Base-by-base conservation (phyloP, 2,888 invertebrate species). In the Patella ulyssiponensis region DNA sequence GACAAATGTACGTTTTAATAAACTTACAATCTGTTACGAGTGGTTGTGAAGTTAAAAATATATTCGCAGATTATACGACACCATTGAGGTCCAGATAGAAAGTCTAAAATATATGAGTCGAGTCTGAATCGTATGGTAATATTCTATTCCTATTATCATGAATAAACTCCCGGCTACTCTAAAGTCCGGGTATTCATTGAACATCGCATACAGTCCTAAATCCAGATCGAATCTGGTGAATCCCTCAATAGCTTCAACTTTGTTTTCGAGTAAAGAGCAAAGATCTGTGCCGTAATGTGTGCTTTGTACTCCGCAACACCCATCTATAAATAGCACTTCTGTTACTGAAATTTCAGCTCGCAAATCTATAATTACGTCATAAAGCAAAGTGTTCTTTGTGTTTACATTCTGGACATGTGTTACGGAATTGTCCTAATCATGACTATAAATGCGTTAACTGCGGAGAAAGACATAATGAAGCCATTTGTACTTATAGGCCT, bases 301-400 rank as follows among this genome's bases (percentile, higher is more conserved):
- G 23, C 20, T 64, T 64, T 64, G 64, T 23, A 20, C 7, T 9
- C 58, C 12, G 20, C 58, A 9, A 17, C 58, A 58, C 20, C 20
- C 20, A 58, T 14, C 15, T n/a, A n/a, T 58, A n/a, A 58, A 58
- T 20, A n/a, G 58, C 11, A 17, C 1, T n/a, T n/a, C 58, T 20
- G 20, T 64, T 20, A 64, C 20, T 9, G 64, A 64, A 12, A 23
- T 64, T n/a, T 64, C 64, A 11, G 64, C 20, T 20, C 64, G 20
- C 23, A 64, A 64, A 64, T 64, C 64, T n/a, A 64, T 64, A n/a
- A 3, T 64, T 64, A 12, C n/a, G 64, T 9, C 20, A 23, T 20
- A 64, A 64, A n/a, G 64, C 64, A 7, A n/a, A 64, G 64, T 64
- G 20, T 64, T n/a, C 20, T 64, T 64, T 64, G 20, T 64, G n/a